phyloP scores from a whole-genome alignment of 2,888 invertebrate species.

The Dorcus parallelipipedus region DNA sequence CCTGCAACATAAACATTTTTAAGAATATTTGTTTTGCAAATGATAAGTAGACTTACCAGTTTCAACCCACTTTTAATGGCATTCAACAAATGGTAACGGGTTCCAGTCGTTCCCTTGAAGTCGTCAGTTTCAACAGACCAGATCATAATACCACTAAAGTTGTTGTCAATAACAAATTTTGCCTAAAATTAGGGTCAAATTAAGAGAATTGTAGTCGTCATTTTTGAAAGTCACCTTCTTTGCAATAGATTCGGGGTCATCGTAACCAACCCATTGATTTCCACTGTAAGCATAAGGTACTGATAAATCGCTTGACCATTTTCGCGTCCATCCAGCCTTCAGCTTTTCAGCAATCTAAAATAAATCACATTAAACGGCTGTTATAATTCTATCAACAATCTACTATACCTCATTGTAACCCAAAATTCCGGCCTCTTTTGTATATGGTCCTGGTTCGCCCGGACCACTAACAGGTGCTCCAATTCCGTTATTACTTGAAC shows the following conservation, averaged over 20 bases:
- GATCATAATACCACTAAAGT: constrained; percentile 65
- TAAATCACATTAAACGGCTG: background rate
- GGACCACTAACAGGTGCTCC: constrained; percentile 57
- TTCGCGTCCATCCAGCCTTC: constrained; percentile 28
- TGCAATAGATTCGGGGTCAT: constrained; percentile 39
- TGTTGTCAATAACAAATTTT: constrained; percentile 43
- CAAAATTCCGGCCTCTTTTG: constrained; percentile 59
- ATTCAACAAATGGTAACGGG: constrained; percentile 58
- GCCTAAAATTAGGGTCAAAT: constrained; percentile 38
- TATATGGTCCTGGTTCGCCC: constrained; percentile 62
- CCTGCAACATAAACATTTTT: too few species aligned
- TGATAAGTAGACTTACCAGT: too few species aligned
- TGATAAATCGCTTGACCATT: constrained; percentile 37
- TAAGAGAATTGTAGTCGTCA: too few species aligned
- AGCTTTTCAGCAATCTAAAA: constrained; percentile 33
- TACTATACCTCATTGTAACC: constrained; percentile 66
- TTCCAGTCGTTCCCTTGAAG: constrained; percentile 61
- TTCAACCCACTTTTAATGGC: constrained; percentile 53
- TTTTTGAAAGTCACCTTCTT: constrained; percentile 34
- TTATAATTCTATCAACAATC: background rate
- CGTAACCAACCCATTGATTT: constrained; percentile 44
- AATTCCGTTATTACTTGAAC: constrained; percentile 48
- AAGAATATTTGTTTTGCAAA: too few species aligned
- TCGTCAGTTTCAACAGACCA: constrained; percentile 84
- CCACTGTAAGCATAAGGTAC: constrained; percentile 47